Base-by-base conservation (phyloP, 1,140 invertebrate species). In the Diachasma alloeum region DNA sequence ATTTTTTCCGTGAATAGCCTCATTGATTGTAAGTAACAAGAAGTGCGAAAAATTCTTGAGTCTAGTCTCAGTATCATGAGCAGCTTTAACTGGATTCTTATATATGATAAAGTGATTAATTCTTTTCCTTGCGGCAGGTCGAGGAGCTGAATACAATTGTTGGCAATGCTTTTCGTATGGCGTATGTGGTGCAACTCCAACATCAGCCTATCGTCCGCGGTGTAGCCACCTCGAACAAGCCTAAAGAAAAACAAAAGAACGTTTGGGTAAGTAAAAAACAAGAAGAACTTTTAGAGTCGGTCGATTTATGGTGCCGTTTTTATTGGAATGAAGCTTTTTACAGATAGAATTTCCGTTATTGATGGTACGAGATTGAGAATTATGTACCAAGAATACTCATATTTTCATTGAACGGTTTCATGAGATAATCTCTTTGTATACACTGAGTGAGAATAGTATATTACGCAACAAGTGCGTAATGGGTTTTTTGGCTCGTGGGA, bases 141-240 rank as follows among this genome's bases (percentile, higher is more conserved):
- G 95, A 96, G 88, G 95, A 96, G 91, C 88, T 97, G 84, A 97
- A 96, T 90, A 92, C 94, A 77, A 93, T 96, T 81, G 94, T 97
- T 80, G 95, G 96, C 87, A 95, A 96, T 94, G 95, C 96, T 83
- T 97, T 97, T 92, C 95, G 95, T 87, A 96, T 96, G 93, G 95
- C 96, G 81, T 97, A 96, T 90, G 94, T 95, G 82, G 94, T 95
- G 83, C 95, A 96, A 88, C 91, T 95, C 85, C 94, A 95, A 88
- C 91, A 92, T 83, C 91, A 91, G 79, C 90, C 91, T 76, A 91
- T 89, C 81, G 87, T 91, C 81, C 90, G 91, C 88, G 88, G 89
- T 88, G 88, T 90, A 84, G 89, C 89, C 84, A 83, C 90, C n/a
- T n/a, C n/a, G 76, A 88, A 89, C 74, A 89, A 88, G 80, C 86